Evolutionary conservation across 2,888 invertebrate species (phyloP).

Genomic region (Acanthosepion esculentum): DNA sequence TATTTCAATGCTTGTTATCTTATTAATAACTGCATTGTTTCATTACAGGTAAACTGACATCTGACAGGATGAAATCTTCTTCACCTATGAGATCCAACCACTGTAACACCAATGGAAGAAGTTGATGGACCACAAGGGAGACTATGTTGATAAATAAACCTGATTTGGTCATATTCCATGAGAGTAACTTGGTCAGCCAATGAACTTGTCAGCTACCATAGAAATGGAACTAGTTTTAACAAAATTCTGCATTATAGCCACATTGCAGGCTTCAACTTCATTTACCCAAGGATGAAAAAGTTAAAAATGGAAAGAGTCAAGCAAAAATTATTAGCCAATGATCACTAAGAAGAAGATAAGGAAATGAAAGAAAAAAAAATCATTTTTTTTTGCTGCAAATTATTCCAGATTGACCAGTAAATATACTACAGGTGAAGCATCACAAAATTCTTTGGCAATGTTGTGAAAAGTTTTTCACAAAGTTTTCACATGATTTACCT

Average conservation of each 20-base stretch:
- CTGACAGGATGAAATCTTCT: too few relatives aligned
- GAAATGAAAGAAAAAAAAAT: neutral
- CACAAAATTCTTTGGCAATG: neutral
- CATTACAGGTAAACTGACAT: too few relatives aligned
- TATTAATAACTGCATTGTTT: too few relatives aligned
- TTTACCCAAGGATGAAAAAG: neutral
- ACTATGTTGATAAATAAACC: too few relatives aligned
- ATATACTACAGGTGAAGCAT: neutral
- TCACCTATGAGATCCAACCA: too few relatives aligned
- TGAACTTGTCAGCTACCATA: too few relatives aligned
- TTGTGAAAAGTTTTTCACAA: neutral
- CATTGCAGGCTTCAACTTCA: neutral
- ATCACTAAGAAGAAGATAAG: neutral
- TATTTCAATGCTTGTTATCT: too few relatives aligned
- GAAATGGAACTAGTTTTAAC: neutral
- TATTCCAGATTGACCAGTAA: neutral
- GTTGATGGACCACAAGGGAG: too few relatives aligned
- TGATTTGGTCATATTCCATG: too few relatives aligned
- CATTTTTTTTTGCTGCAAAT: too few relatives aligned
- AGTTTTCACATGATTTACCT: neutral
- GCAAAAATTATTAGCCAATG: neutral
- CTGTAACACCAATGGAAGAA: too few relatives aligned
- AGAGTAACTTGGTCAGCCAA: too few relatives aligned
- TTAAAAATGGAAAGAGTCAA: neutral
- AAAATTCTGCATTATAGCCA: neutral